phyloP scores from a whole-genome alignment of 2,888 invertebrate species.

The Spatulosminthurus flaviceps region DNA sequence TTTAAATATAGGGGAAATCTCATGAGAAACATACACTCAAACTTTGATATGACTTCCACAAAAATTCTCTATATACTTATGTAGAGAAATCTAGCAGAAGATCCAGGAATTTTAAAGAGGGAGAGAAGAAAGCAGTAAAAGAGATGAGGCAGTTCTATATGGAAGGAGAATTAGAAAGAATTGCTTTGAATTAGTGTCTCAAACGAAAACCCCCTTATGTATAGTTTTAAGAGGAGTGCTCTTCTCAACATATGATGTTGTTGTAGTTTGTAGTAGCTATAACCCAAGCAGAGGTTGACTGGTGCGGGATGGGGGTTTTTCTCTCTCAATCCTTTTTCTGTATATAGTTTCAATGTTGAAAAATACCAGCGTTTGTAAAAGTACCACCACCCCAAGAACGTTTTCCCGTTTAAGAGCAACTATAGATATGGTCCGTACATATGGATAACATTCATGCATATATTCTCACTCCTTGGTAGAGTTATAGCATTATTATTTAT shows the following conservation, averaged over 20 bases:
- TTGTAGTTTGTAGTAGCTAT: too few species aligned
- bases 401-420: background rate
- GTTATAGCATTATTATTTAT: too few species aligned
- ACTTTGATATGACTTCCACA: too few species aligned
- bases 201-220: slow-evolving; percentile 6
- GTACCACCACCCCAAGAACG: slow-evolving; percentile 6
- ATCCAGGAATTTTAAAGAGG: slow-evolving; percentile 8
- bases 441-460: too few species aligned
- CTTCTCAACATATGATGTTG: background rate
- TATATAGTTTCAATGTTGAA: slow-evolving; percentile 29
- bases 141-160: slow-evolving; percentile 37
- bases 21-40: too few species aligned
- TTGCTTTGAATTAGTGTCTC: slow-evolving; percentile 41
- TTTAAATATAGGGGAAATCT: too few species aligned
- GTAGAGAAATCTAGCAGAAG: too few species aligned
- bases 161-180: slow-evolving; percentile 34
- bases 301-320: slow-evolving; percentile 37
- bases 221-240: background rate
- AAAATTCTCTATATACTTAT: too few species aligned
- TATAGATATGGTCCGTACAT: background rate
- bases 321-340: slow-evolving; percentile 30
- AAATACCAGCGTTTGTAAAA: slow-evolving; percentile 25
- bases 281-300: slow-evolving; percentile 27
- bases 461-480: too few species aligned
- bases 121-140: slow-evolving; percentile 31